These are phyloP conservation scores for Agrenia bidenticulata DNA, from an alignment of 2,888 invertebrate genomes.

Conservation along the genomic window DNA sequence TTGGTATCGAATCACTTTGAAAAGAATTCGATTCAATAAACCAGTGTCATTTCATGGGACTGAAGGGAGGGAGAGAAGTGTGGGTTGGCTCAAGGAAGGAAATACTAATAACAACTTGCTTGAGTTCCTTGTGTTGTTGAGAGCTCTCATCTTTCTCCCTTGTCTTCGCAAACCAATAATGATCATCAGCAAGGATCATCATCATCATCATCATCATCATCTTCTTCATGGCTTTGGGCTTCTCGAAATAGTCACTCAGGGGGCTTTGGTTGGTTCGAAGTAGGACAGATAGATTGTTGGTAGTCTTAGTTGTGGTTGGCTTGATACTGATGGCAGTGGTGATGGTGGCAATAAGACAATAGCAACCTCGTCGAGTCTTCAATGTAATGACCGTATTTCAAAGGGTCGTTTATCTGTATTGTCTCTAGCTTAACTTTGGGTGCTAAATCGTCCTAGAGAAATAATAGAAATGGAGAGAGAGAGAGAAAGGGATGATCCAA, in stretches of 20 bases:
- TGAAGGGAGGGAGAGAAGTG: background rate
- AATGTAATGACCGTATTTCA: background rate
- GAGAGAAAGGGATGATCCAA: conserved; percentile 6
- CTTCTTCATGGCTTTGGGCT: background rate
- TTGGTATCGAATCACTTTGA: conserved; percentile 6
- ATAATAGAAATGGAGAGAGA: background rate
- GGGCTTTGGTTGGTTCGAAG: no score
- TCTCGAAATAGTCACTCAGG: background rate
- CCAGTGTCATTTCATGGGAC: conserved; percentile 2
- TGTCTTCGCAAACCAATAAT: conserved; percentile 16
- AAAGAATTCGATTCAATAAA: conserved; percentile 17
- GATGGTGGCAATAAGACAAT: conserved; percentile 2
- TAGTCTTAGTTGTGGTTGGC: background rate
- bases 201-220: conserved; percentile 13
- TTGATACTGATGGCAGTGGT: background rate
- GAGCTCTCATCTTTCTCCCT: conserved; percentile 7
- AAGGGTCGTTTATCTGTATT: background rate
- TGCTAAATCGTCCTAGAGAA: no score
- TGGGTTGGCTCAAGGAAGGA: conserved; percentile 5
- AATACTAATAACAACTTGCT: conserved; percentile 11
- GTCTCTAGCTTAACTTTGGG: no score
- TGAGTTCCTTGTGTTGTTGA: background rate
- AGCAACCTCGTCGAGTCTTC: background rate
- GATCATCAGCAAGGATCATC: conserved; percentile 2
- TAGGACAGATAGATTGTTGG: background rate